These are phyloP conservation scores for Lampropteryx suffumata DNA, from an alignment of 2,888 invertebrate genomes.

Conservation along the genomic window DNA sequence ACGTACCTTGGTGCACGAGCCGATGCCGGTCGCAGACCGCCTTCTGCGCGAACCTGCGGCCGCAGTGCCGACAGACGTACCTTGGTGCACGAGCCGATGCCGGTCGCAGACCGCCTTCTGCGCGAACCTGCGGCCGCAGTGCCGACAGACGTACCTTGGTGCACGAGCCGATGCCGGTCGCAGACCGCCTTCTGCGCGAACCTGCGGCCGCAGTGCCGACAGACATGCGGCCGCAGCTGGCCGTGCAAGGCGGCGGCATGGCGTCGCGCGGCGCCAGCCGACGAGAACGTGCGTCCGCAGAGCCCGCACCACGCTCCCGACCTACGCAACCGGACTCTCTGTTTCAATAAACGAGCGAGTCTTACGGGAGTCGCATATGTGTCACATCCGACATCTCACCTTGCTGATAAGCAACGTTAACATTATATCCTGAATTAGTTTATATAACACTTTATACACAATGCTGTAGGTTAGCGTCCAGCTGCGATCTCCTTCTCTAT, in stretches of 20 bases:
- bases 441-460: no score
- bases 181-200: conserved; percentile 90
- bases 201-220: conserved; percentile 68
- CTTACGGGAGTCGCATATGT: neutral
- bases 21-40: conserved; percentile 86
- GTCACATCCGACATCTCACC: no score
- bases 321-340: conserved; percentile 48
- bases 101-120: conserved; percentile 87
- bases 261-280: conserved; percentile 83
- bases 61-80: conserved; percentile 53
- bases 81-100: conserved; percentile 76
- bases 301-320: conserved; percentile 50
- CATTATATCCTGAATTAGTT: no score
- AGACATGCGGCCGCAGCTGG: conserved; percentile 87
- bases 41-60: conserved; percentile 86
- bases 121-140: conserved; percentile 80
- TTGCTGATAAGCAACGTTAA: no score
- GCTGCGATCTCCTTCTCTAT: no score
- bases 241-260: conserved; percentile 61
- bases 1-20: conserved; percentile 80
- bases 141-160: conserved; percentile 49
- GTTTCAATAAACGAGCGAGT: neutral
- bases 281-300: conserved; percentile 76
- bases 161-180: conserved; percentile 81
- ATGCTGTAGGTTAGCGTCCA: no score